These are phyloP conservation scores for Yoshiicerus persimilis DNA, from an alignment of 1,140 invertebrate genomes.

Conservation along the genomic window DNA sequence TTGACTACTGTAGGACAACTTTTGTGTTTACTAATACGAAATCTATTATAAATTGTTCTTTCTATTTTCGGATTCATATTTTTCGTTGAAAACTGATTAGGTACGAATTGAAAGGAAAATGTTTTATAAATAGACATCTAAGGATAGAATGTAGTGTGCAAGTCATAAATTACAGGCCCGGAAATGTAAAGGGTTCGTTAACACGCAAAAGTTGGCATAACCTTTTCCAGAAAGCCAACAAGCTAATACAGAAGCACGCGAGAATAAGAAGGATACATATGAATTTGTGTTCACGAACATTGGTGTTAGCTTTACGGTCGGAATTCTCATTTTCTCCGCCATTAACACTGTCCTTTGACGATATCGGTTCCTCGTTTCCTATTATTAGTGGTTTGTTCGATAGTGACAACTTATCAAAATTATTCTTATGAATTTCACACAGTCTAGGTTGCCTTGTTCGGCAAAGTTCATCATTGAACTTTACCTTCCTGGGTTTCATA, in stretches of 20 bases:
- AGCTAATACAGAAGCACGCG: not conserved
- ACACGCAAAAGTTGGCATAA: not conserved
- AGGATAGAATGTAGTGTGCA: not conserved
- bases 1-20: too few species aligned
- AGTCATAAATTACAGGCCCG: not conserved
- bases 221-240: not conserved
- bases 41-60: not conserved
- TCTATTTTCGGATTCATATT: not conserved
- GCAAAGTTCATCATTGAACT: not conserved
- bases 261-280: not conserved
- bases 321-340: not conserved
- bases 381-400: conserved; percentile 15
- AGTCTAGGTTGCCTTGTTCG: not conserved
- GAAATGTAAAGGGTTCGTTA: not conserved
- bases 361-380: not conserved
- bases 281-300: too few species aligned
- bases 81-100: not conserved
- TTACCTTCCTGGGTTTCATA: not conserved
- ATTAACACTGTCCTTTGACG: not conserved
- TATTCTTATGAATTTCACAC: not conserved
- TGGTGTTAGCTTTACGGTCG: not conserved
- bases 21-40: too few species aligned
- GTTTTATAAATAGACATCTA: not conserved
- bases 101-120: not conserved
- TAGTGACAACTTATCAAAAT: not conserved